Conservation (phyloP, 2,888 invertebrate genomes). For the Chymomyza caudatula region DNA sequence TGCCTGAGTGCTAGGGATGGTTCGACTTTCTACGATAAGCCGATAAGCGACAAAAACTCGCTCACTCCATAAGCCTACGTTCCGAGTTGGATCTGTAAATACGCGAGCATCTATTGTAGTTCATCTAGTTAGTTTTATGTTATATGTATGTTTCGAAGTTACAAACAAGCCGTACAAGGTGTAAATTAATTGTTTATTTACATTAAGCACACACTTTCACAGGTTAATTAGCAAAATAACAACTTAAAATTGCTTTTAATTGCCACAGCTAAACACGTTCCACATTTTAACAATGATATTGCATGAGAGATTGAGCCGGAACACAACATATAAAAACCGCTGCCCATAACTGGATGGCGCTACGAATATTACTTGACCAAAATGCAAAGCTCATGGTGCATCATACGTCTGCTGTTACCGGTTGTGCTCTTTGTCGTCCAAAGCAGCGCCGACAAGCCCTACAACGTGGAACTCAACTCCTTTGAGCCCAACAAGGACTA, state of each 20-base stretch:
- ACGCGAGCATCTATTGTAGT: neutral
- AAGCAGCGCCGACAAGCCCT: conserved; percentile 29
- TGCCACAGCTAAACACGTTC: neutral
- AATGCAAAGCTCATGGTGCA: neutral
- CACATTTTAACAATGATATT: conserved; percentile 30
- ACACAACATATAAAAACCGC: neutral
- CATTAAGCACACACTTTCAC: neutral
- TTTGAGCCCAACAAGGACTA: conserved; percentile 50
- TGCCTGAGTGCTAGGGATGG: too few species aligned
- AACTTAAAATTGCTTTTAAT: neutral
- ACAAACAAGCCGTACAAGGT: conserved; percentile 3
- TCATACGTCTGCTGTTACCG: conserved; percentile 23
- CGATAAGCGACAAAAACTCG: too few species aligned
- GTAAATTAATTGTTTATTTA: conserved; percentile 6
- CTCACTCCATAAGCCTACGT: too few species aligned
- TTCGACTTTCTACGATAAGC: too few species aligned
- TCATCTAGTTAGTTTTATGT: too few species aligned
- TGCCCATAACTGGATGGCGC: neutral
- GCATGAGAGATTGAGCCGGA: conserved; percentile 31
- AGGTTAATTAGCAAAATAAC: neutral
- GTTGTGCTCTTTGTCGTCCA: conserved; percentile 2
- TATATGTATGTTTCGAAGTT: too few species aligned
- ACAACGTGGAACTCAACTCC: conserved; percentile 63
- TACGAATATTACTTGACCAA: neutral
- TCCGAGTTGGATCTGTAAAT: too few species aligned